Percentiles rank a stretch among this genome's conserved stretches.
Conservation (phyloP, 2,888 invertebrate species). For the Coelopa pilipes region DNA sequence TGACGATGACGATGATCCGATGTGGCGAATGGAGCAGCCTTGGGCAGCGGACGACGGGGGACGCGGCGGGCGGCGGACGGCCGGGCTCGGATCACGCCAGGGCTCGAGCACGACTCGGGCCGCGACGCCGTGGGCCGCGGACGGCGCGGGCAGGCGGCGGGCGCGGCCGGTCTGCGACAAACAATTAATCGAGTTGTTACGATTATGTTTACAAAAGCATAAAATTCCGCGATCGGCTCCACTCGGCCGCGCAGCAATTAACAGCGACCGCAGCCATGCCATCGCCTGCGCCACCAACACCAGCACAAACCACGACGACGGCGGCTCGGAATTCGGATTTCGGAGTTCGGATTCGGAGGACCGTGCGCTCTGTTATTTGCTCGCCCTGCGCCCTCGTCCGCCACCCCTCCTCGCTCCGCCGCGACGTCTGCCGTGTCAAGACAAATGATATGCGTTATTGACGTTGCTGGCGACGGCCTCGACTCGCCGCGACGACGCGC, state of each 20-base stretch:
- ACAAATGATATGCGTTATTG: too few relatives aligned
- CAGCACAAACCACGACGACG: slow-evolving; percentile 8
- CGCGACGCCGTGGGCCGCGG: slow-evolving; percentile 8
- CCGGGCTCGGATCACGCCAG: neutral
- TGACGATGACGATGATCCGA: slow-evolving; percentile 1
- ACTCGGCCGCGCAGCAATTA: slow-evolving; percentile 36
- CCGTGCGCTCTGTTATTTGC: too few relatives aligned
- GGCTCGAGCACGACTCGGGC: neutral
- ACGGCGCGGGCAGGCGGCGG: neutral
- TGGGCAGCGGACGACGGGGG: neutral
- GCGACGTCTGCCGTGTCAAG: too few relatives aligned
- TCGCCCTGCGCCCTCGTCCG: too few relatives aligned
- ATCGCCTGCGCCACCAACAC: neutral
- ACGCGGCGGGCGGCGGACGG: neutral
- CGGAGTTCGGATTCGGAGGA: too few relatives aligned
- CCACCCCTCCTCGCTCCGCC: too few relatives aligned
- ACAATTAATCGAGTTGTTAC: slow-evolving; percentile 55
- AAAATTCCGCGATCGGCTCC: slow-evolving; percentile 37
- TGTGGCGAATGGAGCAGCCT: slow-evolving; percentile 6
- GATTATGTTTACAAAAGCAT: slow-evolving; percentile 61
- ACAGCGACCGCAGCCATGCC: slow-evolving; percentile 9
- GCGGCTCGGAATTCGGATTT: too few relatives aligned
- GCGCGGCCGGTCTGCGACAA: slow-evolving; percentile 48
- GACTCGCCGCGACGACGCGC: too few relatives aligned
- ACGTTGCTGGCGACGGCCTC: too few relatives aligned